These are phyloP conservation scores for Eristalinus sepulchralis DNA, from an alignment of 2,888 invertebrate species.

Conservation along the genomic window DNA sequence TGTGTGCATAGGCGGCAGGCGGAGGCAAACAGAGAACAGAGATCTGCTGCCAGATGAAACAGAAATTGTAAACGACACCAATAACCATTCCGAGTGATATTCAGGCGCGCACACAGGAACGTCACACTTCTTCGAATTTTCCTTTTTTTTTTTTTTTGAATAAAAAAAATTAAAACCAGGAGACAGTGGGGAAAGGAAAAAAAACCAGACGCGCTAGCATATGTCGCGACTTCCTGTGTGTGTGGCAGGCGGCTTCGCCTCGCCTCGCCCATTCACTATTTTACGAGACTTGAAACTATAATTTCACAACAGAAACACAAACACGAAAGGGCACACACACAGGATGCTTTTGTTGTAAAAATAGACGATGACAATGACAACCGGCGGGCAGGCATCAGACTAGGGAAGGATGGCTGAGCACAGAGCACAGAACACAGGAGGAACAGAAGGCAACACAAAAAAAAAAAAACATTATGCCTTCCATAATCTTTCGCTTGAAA, in stretches of 20 bases:
- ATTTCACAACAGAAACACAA: background rate
- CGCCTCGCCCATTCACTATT: slow-evolving; percentile 11
- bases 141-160: background rate
- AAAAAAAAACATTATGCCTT: slow-evolving; percentile 9
- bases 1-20: slow-evolving; percentile 57
- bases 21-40: slow-evolving; percentile 9
- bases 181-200: background rate
- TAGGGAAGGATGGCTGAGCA: background rate
- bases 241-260: background rate
- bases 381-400: background rate
- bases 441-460: background rate
- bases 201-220: slow-evolving; percentile 53
- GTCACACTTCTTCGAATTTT: slow-evolving; percentile 36
- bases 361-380: background rate
- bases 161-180: background rate
- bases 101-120: slow-evolving; percentile 29
- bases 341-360: background rate
- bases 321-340: background rate
- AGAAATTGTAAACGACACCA: slow-evolving; percentile 48
- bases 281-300: slow-evolving; percentile 41
- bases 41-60: slow-evolving; percentile 25
- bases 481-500: slow-evolving; percentile 54
- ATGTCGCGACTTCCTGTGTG: slow-evolving; percentile 45
- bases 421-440: background rate
- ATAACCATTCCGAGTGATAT: slow-evolving; percentile 48